Percentiles rank a stretch among this genome's conserved stretches.
Conservation (phyloP, 1,140 invertebrate genomes). For the Drosophila sproati region DNA sequence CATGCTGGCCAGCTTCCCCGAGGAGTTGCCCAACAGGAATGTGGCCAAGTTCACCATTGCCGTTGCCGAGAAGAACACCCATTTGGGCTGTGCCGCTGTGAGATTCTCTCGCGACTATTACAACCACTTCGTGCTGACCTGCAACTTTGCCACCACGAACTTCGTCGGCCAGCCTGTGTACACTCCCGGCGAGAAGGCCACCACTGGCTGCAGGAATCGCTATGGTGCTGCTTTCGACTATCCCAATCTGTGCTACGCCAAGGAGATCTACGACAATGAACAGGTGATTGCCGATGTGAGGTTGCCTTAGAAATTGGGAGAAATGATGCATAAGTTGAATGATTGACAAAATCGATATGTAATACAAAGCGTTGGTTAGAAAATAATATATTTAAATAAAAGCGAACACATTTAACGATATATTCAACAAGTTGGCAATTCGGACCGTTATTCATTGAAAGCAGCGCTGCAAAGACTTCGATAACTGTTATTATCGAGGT, state of each 20-base stretch:
- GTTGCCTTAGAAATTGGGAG: conserved; percentile 13
- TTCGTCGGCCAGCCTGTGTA: conserved; percentile 49
- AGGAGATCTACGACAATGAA: conserved; percentile 73
- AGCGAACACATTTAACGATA: conserved; percentile 14
- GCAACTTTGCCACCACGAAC: conserved; percentile 51
- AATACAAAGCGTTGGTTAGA: conserved; percentile 8
- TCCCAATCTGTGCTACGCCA: conserved; percentile 61
- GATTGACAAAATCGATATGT: conserved; percentile 8
- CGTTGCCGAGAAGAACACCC: conserved; percentile 51
- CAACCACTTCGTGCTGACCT: conserved; percentile 50
- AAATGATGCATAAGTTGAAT: not conserved
- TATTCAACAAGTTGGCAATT: conserved; percentile 31
- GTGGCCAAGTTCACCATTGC: conserved; percentile 62
- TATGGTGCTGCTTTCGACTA: conserved; percentile 51
- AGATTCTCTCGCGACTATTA: conserved; percentile 46
- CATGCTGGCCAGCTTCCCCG: conserved; percentile 60
- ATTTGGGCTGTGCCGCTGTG: conserved; percentile 64
- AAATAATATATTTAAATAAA: conserved; percentile 13
- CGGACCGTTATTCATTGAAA: not conserved
- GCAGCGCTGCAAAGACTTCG: not conserved
- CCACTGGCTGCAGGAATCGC: conserved; percentile 45
- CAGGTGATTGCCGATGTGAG: conserved; percentile 46
- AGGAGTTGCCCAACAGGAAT: conserved; percentile 51
- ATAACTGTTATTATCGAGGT: not conserved
- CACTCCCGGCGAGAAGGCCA: conserved; percentile 44